A percentile compares a stretch with the other conserved stretches of the same genome.
phyloP scores from a whole-genome alignment of 2,888 invertebrate genomes.

The Encarsia formosa region DNA sequence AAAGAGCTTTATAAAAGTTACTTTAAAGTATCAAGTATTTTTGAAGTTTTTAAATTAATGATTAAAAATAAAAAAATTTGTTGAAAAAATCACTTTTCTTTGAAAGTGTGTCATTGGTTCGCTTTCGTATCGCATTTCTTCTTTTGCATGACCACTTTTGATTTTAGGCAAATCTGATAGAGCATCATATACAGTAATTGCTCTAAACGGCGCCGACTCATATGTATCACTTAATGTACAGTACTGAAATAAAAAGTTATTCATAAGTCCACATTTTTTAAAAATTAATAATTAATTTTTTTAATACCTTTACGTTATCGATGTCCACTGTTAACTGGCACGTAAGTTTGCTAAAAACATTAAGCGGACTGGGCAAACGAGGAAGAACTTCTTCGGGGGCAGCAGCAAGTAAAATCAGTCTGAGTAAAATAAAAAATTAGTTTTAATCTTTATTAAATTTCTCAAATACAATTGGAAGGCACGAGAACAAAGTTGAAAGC shows the following conservation, averaged over 20 bases:
- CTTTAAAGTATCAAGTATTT: too few relatives aligned
- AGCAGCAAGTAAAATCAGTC: constrained; percentile 74
- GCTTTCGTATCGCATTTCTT: constrained; percentile 67
- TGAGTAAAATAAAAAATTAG: constrained; percentile 29
- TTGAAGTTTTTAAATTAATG: too few relatives aligned
- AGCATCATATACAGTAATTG: constrained; percentile 75
- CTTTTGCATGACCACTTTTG: constrained; percentile 64
- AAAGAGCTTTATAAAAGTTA: too few relatives aligned
- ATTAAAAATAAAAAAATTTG: too few relatives aligned
- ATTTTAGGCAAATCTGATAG: constrained; percentile 79
- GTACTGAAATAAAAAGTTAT: constrained; percentile 34
- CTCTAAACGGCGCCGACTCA: constrained; percentile 72
- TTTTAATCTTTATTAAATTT: not conserved
- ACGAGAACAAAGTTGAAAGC: too few relatives aligned
- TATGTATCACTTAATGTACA: constrained; percentile 59
- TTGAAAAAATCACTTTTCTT: constrained; percentile 54
- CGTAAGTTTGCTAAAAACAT: constrained; percentile 70
- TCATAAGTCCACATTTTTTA: too few relatives aligned
- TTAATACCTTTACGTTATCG: constrained; percentile 56
- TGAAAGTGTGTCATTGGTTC: constrained; percentile 75
- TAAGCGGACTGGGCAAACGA: constrained; percentile 72
- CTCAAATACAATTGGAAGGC: too few relatives aligned
- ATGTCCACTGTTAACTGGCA: constrained; percentile 62
- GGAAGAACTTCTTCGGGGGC: constrained; percentile 75
- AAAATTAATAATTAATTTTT: too few relatives aligned